Base-by-base conservation (phyloP, 2,113 vertebrate species). In the Mesitornis unicolor region DNA sequence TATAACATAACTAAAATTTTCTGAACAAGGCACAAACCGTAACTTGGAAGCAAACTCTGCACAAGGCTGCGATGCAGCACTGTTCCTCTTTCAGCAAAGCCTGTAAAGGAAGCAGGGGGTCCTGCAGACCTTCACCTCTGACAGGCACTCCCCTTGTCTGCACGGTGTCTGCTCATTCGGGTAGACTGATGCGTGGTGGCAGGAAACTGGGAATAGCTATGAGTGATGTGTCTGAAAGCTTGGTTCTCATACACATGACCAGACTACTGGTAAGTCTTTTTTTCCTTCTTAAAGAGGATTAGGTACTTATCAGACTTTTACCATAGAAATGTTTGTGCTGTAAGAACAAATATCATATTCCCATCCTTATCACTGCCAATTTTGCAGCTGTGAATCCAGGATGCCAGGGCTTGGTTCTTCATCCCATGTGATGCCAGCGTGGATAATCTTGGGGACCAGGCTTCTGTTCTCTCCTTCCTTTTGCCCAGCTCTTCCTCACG, bases 351-450 rank as follows among this genome's bases (percentile, higher is more conserved):
- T 33, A 56, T 11, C 14, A 12, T 33, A 16, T 31, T 84, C 48
- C 29, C 11, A 26, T 63, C 24, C 25, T 36, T 48, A n/a, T 26
- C 21, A 8, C 31, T 54, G 18, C 45, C 11, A 11, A 3, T 24
- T 51, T 59, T 81, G 45, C 38, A 0, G 8, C 38, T 60, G 38
- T 42, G 43, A 59, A 47, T 68, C 35, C 9, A 25, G 15, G n/a
- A 26, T 38, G 33, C 15, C 2, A 2, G 25, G 20, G 7, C 20
- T 64, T 70, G 20, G 9, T 50, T 71, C 20, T 50, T 83, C 28
- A 12, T 56, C 48, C 28, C 9, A 17, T 0, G 1, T 12, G 18
- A 33, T 42, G 45, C 51, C 17, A 16, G 12, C 3, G 10, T 45
- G 25, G 61, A 40, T 51, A 48, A 84, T 33, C 21, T 22, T 5